Evolutionary conservation across 2,797 vertebrate species (phyloP).

Genomic region (Crocidura indochinensis): DNA sequence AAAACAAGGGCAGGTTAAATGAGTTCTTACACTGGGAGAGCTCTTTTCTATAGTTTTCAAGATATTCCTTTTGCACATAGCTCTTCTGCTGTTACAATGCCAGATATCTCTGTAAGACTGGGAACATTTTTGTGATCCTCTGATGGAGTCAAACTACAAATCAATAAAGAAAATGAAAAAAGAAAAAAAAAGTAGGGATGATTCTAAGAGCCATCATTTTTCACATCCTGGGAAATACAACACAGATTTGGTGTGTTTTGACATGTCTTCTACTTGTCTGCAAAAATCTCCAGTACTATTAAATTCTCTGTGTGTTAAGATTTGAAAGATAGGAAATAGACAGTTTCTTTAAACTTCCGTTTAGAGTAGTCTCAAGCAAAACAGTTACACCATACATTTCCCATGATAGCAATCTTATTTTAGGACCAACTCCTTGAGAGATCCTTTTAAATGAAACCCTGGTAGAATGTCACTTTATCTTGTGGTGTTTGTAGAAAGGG

Average conservation of each 20-base stretch:
- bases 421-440: background rate
- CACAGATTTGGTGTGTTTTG: background rate
- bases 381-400: background rate
- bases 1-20: constrained; percentile 14
- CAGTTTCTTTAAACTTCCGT: background rate
- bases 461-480: too few species aligned
- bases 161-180: background rate
- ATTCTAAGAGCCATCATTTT: background rate
- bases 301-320: constrained; percentile 10
- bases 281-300: background rate
- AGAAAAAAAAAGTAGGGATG: background rate
- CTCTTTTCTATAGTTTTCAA: constrained; percentile 8
- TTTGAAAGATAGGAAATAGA: background rate
- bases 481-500: too few species aligned
- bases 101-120: background rate
- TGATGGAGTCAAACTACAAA: background rate
- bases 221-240: background rate
- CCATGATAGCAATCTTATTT: background rate
- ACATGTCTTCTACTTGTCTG: background rate
- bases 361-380: background rate
- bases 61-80: background rate
- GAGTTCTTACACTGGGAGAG: background rate
- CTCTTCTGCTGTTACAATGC: constrained; percentile 7
- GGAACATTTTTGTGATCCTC: background rate
- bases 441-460: constrained; percentile 2